Evolutionary conservation across 2,113 vertebrate species (phyloP).

Genomic region (Nothobranchius furzeri): DNA sequence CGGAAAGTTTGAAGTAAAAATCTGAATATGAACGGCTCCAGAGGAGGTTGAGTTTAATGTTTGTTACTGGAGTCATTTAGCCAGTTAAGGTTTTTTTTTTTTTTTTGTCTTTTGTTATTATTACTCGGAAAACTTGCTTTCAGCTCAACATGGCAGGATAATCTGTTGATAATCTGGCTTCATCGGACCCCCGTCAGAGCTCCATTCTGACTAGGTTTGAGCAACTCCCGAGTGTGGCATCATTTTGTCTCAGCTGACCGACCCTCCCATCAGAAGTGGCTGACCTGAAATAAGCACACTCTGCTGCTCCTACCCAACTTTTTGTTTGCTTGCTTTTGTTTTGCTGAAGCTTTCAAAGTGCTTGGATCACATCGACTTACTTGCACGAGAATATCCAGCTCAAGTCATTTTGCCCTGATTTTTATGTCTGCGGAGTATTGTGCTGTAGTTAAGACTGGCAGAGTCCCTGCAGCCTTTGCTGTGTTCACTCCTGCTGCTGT

Average conservation of each 20-base stretch:
- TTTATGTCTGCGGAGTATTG: conserved; percentile 19
- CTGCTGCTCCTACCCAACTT: not conserved
- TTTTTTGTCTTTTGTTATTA: no score
- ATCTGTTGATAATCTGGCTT: not conserved
- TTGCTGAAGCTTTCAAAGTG: not conserved
- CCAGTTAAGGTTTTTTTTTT: no score
- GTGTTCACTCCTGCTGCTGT: conserved; percentile 48
- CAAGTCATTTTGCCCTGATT: not conserved
- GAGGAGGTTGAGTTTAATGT: no score
- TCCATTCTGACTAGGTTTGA: not conserved
- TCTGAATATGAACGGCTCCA: no score
- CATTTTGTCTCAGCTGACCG: conserved; percentile 3
- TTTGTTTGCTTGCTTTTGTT: not conserved
- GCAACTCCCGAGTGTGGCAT: conserved; percentile 9
- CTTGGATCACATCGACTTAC: conserved; percentile 1
- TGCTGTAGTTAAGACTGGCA: conserved; percentile 55
- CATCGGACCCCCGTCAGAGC: not conserved
- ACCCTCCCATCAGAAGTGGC: not conserved
- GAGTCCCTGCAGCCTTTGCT: conserved; percentile 48
- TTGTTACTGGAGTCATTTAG: no score
- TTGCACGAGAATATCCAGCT: conserved; percentile 2
- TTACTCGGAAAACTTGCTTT: no score
- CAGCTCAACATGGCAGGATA: no score
- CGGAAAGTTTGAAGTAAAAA: no score
- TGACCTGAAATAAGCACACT: not conserved